Evolutionary conservation across 2,888 invertebrate genomes (phyloP).

Genomic region (Temnothorax ravouxi): DNA sequence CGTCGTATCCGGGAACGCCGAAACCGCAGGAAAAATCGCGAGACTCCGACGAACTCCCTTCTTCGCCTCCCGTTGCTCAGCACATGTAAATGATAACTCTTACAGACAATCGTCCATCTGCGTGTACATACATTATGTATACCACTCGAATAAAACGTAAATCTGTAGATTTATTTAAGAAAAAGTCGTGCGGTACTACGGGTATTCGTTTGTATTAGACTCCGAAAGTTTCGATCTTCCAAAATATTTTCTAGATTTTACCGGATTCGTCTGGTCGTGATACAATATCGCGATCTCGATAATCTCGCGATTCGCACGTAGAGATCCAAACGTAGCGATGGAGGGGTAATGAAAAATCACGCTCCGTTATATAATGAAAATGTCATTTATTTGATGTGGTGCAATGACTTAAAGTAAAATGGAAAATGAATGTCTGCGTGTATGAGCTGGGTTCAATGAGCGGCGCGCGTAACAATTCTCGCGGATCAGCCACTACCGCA

Average conservation of each 20-base stretch:
- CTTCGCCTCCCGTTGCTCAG: background rate
- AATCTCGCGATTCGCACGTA: background rate
- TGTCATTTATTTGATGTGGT: constrained; percentile 87
- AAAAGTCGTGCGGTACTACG: background rate
- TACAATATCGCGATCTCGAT: background rate
- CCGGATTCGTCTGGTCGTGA: background rate
- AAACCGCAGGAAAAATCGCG: constrained; percentile 45
- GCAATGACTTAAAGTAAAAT: constrained; percentile 87
- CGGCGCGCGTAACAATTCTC: constrained; percentile 78
- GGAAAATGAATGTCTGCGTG: constrained; percentile 85
- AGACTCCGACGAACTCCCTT: background rate
- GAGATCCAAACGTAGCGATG: background rate
- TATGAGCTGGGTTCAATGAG: constrained; percentile 86
- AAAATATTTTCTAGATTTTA: background rate
- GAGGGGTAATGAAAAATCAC: constrained; percentile 68
- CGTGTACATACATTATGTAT: background rate
- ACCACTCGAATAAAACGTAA: background rate
- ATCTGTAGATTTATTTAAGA: background rate
- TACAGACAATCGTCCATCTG: background rate
- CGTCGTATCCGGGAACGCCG: constrained; percentile 67
- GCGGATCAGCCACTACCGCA: constrained; percentile 57
- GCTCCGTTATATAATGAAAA: constrained; percentile 85
- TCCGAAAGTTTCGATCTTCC: background rate
- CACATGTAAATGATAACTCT: constrained; percentile 56
- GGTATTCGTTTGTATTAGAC: background rate